phyloP scores from a whole-genome alignment of 2,113 vertebrate species.

The Caloenas nicobarica region DNA sequence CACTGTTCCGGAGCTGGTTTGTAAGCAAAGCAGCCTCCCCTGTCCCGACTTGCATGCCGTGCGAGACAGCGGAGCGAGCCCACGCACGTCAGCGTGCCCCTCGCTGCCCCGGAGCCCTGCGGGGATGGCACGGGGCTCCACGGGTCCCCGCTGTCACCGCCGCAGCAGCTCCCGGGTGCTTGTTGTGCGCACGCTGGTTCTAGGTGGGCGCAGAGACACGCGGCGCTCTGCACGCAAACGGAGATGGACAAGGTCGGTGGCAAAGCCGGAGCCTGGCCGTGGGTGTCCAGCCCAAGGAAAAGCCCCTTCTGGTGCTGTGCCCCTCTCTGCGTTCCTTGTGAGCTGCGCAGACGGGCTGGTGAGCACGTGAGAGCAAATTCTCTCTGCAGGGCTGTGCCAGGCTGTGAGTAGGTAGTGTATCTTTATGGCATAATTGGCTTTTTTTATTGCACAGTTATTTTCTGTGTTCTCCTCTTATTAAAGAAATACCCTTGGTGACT shows the following conservation, averaged over 20 bases:
- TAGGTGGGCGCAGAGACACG: rapidly evolving
- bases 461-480: background rate
- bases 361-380: background rate
- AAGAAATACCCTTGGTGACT: constrained; percentile 24
- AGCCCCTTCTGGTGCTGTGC: background rate
- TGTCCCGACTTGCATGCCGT: background rate
- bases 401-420: background rate
- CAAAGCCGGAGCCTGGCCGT: background rate
- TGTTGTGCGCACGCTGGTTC: background rate
- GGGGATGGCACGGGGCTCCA: background rate
- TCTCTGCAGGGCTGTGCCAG: constrained; percentile 2
- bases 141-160: background rate
- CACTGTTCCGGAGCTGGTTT: too few species aligned
- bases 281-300: background rate
- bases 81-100: rapidly evolving
- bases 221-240: rapidly evolving
- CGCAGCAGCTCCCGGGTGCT: background rate
- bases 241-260: background rate
- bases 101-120: background rate
- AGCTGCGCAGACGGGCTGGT: background rate
- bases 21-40: background rate
- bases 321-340: background rate
- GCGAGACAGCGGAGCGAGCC: background rate
- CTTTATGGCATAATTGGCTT: constrained; percentile 24
- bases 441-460: constrained; percentile 31